These are phyloP conservation scores for Danio kyathit DNA, from an alignment of 2,797 vertebrate species.

Conservation along the genomic window DNA sequence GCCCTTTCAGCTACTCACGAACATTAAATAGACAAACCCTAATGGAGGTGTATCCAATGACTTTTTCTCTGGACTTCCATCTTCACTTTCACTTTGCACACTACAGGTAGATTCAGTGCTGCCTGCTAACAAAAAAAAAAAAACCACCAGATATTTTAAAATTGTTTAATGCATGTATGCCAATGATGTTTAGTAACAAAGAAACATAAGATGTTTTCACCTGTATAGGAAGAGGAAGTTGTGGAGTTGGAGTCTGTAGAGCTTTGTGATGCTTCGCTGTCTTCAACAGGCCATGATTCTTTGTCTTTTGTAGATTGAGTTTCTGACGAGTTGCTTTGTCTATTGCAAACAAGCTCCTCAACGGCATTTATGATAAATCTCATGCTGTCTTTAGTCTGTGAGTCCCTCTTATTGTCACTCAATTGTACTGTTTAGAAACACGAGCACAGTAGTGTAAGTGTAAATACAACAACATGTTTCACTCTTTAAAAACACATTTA, in stretches of 20 bases:
- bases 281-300: constrained; percentile 15
- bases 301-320: background rate
- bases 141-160: background rate
- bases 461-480: background rate
- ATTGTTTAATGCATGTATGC: background rate
- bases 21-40: constrained; percentile 45
- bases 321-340: constrained; percentile 20
- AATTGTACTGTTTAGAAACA: constrained; percentile 30
- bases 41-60: constrained; percentile 45
- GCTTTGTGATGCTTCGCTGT: constrained; percentile 51
- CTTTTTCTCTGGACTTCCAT: constrained; percentile 52
- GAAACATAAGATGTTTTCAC: constrained; percentile 7
- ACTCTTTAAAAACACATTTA: constrained; percentile 31
- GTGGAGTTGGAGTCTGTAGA: constrained; percentile 59
- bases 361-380: background rate
- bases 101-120: constrained; percentile 52
- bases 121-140: constrained; percentile 34
- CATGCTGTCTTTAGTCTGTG: constrained; percentile 3
- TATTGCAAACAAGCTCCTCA: constrained; percentile 19
- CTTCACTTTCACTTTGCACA: constrained; percentile 57
- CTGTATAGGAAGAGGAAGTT: constrained; percentile 45
- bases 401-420: constrained; percentile 26
- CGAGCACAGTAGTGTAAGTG: background rate
- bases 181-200: background rate
- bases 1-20: background rate